Conservation (phyloP, 2,888 invertebrate species). For the Orthonevra nobilis region DNA sequence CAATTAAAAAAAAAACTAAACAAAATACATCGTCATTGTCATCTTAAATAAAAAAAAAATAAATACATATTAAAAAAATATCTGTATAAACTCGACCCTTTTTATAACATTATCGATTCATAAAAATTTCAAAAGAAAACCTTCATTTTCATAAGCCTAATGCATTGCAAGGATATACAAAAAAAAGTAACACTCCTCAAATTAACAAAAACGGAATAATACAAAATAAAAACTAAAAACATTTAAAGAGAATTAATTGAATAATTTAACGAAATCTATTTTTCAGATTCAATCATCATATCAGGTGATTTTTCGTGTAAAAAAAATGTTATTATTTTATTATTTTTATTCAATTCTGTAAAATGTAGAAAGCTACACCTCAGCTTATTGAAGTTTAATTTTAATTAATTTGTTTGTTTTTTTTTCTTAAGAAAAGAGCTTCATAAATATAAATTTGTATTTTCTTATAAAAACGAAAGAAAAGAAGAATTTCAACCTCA, state of each 20-base stretch:
- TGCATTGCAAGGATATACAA: slow-evolving; percentile 3
- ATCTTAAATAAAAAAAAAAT: slow-evolving; percentile 7
- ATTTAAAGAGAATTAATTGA: slow-evolving; percentile 49
- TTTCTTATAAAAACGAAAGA: slow-evolving; percentile 18
- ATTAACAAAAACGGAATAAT: not conserved
- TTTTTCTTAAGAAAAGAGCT: not conserved
- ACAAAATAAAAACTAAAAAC: slow-evolving; percentile 14
- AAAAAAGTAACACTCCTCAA: not conserved
- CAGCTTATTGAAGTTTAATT: slow-evolving; percentile 17
- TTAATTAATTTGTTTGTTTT: not conserved
- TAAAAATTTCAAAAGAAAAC: slow-evolving; percentile 12
- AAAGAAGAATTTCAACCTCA: slow-evolving; percentile 63
- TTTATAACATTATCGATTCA: slow-evolving; percentile 47
- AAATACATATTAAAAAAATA: slow-evolving; percentile 10
- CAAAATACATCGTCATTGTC: slow-evolving; percentile 38
- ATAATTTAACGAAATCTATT: slow-evolving; percentile 66
- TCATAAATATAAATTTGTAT: slow-evolving; percentile 9
- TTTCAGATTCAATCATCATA: slow-evolving; percentile 69
- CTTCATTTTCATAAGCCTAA: slow-evolving; percentile 36
- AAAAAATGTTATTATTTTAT: slow-evolving; percentile 15
- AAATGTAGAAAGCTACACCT: slow-evolving; percentile 25
- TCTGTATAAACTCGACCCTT: slow-evolving; percentile 45
- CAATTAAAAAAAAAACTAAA: slow-evolving; percentile 17
- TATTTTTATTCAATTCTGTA: slow-evolving; percentile 9
- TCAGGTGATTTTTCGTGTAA: slow-evolving; percentile 65